Conservation (phyloP, 2,888 invertebrate species). For the Mylabris sibirica region DNA sequence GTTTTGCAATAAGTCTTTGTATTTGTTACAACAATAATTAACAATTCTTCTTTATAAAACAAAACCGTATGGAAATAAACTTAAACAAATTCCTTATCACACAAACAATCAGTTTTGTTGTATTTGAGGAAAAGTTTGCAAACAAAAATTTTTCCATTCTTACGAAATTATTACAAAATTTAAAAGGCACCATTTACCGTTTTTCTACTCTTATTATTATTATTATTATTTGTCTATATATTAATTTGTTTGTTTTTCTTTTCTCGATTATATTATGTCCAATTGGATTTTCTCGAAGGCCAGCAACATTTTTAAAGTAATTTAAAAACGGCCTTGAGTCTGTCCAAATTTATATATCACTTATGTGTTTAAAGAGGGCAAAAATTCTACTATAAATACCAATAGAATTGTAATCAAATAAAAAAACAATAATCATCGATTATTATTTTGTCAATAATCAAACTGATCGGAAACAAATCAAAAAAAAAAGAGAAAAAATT, state of each 20-base stretch:
- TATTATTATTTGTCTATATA: background rate
- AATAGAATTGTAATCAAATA: background rate
- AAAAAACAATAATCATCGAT: background rate
- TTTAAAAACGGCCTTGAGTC: conserved; percentile 31
- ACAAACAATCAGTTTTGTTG: background rate
- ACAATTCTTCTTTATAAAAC: background rate
- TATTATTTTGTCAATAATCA: conserved; percentile 4
- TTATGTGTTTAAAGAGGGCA: background rate
- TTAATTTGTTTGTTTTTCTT: background rate
- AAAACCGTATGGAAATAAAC: background rate
- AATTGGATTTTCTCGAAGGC: conserved; percentile 27
- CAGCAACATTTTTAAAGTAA: conserved; percentile 31
- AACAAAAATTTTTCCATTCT: background rate
- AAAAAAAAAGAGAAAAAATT: conserved; percentile 6
- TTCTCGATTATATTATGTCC: background rate
- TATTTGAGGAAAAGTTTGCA: background rate
- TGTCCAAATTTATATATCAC: conserved; percentile 20
- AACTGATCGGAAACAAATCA: background rate
- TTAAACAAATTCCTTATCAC: background rate
- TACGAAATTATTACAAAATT: background rate
- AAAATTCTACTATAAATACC: background rate
- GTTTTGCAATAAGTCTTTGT: conserved; percentile 34
- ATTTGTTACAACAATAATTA: conserved; percentile 4
- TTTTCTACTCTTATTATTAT: background rate
- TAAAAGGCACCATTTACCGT: conserved; percentile 11